A percentile compares a stretch with the other conserved stretches of the same genome.
phyloP scores from a whole-genome alignment of 2,888 invertebrate genomes.

The Lutraria lutraria region DNA sequence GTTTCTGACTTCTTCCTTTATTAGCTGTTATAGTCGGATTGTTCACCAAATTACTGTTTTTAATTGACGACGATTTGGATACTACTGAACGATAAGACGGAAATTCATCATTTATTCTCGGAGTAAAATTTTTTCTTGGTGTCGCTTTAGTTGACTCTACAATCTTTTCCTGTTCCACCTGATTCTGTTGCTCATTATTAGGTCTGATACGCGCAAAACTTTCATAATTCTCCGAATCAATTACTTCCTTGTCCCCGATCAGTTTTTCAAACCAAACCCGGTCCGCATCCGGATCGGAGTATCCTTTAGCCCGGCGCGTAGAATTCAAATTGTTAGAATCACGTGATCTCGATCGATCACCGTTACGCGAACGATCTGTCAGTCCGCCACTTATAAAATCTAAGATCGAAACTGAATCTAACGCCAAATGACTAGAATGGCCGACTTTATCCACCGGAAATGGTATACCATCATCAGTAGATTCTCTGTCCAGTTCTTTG shows the following conservation, averaged over 20 bases:
- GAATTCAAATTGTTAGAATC: not conserved
- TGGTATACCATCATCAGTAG: conserved; percentile 27
- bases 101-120: conserved; percentile 58
- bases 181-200: conserved; percentile 32
- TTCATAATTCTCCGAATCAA: conserved; percentile 69
- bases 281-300: conserved; percentile 59
- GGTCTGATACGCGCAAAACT: conserved; percentile 70
- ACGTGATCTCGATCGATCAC: not conserved
- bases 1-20: not conserved
- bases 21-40: not conserved
- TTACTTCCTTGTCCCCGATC: conserved; percentile 71
- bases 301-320: conserved; percentile 16
- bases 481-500: conserved; percentile 15
- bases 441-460: conserved; percentile 55
- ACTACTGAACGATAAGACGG: conserved; percentile 38
- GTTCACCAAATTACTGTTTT: not conserved
- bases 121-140: conserved; percentile 55
- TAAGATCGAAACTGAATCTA: conserved; percentile 59
- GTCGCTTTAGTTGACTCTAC: conserved; percentile 49
- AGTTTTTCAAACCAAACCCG: conserved; percentile 73
- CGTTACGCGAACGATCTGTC: conserved; percentile 45
- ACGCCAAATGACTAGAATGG: conserved; percentile 60
- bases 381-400: conserved; percentile 60
- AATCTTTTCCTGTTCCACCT: conserved; percentile 53
- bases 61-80: conserved; percentile 19